Evolutionary conservation across 2,797 vertebrate species (phyloP), one percentile per base, ranked within the genome.

Genomic region (Limosa lapponica): DNA sequence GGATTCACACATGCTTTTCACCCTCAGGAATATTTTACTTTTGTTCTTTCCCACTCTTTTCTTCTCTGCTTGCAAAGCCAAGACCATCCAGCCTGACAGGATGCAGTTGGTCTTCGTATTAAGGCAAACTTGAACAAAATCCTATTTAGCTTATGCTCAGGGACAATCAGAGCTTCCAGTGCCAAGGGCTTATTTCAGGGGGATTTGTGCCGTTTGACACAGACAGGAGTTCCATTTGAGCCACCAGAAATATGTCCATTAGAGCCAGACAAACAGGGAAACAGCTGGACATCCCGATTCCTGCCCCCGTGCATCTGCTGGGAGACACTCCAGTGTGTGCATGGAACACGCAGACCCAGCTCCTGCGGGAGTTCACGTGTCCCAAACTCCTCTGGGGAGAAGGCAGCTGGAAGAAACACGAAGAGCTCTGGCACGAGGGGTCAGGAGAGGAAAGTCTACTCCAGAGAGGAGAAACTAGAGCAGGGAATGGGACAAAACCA

Each of bases 61-160:
- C 66, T 73, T 23, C 55, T 62, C 39, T 52, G 19, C 46, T 73
- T 87, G 36, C 51, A 85, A 82, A 85, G 15, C 16, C 67, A 75
- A 80, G 43, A 41, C 55, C 39, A 28, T 80, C 25, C 44, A 82
- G 49, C 41, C 55, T 79, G 70, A 49, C 2, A 10, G 58, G 62
- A 72, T 48, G 41, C 41, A 61, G 24, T 15, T 55, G 72, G 57
- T 59, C 73, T 69, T 57, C 87, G 89, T 16, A 75, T 72, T 70
- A 94, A 89, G 73, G 81, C 44, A 87, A 95, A 93, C 27, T 82
- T 65, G 58, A 66, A 66, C 39, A 66, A 91, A 93, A 93, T 71
- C 71, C 89, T 80, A 44, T 73, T 85, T 87, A 82, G 52, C n/a
- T 90, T 43, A 32, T 43, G 74, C 22, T 34, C 6, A 1, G 71